phyloP scores from a whole-genome alignment of 2,797 vertebrate species.

The Sebastes iracundus region DNA sequence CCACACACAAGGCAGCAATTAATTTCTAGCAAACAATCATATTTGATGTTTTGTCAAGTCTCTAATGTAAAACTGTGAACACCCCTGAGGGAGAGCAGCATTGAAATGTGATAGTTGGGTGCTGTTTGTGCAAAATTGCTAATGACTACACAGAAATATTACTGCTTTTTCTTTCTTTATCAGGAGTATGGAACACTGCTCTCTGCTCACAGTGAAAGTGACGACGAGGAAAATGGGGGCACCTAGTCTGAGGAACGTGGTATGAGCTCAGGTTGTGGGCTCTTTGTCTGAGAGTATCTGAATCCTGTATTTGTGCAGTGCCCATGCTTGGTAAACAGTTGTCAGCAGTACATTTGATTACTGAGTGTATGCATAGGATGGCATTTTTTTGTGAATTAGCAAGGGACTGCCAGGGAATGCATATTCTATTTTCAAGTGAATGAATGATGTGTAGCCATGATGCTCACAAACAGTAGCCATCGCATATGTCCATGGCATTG shows the following conservation, averaged over 20 bases:
- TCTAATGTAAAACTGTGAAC: background rate
- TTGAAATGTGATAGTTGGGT: background rate
- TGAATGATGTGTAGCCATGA: background rate
- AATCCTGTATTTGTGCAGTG: background rate
- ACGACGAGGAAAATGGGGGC: background rate
- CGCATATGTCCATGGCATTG: background rate
- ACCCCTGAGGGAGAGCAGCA: background rate
- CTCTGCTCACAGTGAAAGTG: background rate
- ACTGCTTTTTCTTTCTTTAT: background rate
- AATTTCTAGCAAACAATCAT: slow-evolving; percentile 1
- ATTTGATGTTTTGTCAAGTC: background rate
- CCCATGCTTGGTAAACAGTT: background rate
- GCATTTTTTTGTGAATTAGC: background rate
- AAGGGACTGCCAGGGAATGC: background rate
- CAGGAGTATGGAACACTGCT: background rate
- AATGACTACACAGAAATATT: background rate
- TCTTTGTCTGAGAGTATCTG: slow-evolving; percentile 11
- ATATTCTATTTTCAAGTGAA: background rate
- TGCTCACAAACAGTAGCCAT: background rate
- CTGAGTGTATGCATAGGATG: background rate
- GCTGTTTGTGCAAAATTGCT: slow-evolving; percentile 4
- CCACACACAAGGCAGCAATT: slow-evolving; percentile 13
- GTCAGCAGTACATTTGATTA: slow-evolving; percentile 5
- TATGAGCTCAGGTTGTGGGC: background rate
- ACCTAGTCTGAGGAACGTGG: background rate